These are phyloP conservation scores for Rallus limicola DNA, from an alignment of 2,113 vertebrate species.

Conservation along the genomic window DNA sequence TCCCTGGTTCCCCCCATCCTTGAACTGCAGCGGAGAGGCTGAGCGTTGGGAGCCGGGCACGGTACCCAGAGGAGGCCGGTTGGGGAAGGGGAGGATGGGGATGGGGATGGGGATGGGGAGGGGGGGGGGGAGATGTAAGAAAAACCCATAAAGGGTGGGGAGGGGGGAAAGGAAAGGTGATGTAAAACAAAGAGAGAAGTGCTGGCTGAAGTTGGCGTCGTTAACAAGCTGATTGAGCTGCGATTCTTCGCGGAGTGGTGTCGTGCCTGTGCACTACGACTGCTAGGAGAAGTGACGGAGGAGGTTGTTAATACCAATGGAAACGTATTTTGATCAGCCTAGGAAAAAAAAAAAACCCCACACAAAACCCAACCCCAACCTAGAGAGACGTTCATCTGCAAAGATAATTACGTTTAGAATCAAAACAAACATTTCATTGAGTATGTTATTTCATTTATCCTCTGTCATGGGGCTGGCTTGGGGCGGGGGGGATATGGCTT, in stretches of 20 bases:
- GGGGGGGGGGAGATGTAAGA: no score
- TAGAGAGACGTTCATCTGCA: conserved; percentile 1
- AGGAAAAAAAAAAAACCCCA: not conserved
- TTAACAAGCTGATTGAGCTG: conserved; percentile 19
- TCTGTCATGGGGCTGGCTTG: not conserved
- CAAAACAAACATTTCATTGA: conserved; percentile 56
- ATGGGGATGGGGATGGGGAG: not conserved
- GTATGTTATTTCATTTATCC: conserved; percentile 20
- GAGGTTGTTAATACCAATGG: conserved; percentile 5
- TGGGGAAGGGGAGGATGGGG: not conserved
- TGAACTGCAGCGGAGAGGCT: not conserved
- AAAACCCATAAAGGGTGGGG: no score
- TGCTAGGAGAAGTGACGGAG: conserved; percentile 8
- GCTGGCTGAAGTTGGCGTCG: conserved; percentile 37
- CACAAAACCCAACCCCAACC: not conserved
- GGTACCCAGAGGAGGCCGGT: not conserved
- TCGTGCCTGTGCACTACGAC: not conserved
- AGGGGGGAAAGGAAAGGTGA: not conserved
- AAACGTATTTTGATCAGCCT: conserved; percentile 48
- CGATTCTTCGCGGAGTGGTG: not conserved
- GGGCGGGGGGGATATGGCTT: not conserved
- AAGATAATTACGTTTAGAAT: conserved; percentile 49
- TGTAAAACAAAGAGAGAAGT: conserved; percentile 41
- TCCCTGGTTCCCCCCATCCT: no score
- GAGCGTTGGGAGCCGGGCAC: not conserved